Conservation (phyloP, 92 coral and sea anemone genomes). For the Palythoa grandis region DNA sequence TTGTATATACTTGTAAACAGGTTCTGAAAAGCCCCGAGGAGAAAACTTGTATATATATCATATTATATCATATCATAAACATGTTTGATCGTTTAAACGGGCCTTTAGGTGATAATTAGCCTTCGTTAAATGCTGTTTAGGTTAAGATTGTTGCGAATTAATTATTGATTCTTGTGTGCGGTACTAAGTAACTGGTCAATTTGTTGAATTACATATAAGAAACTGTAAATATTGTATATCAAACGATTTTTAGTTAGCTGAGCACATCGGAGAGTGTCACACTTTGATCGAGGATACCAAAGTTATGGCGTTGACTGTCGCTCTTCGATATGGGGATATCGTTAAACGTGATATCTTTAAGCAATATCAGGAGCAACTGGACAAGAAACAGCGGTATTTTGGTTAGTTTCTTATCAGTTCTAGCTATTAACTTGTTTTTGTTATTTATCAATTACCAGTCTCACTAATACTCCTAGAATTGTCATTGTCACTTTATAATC, state of each 20-base stretch:
- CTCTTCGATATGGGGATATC: constrained; percentile 32
- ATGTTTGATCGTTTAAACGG: too few species aligned
- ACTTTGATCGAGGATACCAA: constrained; percentile 42
- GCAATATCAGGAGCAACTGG: constrained; percentile 23
- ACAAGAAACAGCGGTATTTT: constrained; percentile 23
- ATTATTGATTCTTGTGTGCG: too few species aligned
- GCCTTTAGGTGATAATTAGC: too few species aligned
- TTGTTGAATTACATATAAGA: not conserved
- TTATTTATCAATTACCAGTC: not conserved
- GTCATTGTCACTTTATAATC: too few species aligned
- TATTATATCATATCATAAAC: too few species aligned
- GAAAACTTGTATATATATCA: too few species aligned
- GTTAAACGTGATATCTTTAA: constrained; percentile 24
- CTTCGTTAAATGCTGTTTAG: not conserved
- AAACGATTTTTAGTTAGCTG: constrained; percentile 11
- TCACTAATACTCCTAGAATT: not conserved
- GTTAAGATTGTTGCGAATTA: not conserved
- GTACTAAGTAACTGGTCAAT: not conserved
- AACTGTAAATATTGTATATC: too few species aligned
- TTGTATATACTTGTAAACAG: too few species aligned
- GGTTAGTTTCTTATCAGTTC: not conserved
- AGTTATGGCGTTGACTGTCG: constrained; percentile 24
- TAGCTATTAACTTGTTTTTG: not conserved
- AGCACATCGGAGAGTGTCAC: constrained; percentile 29
- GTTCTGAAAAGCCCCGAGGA: too few species aligned